These are phyloP conservation scores for Ennomos erosarius DNA, from an alignment of 2,888 invertebrate genomes.

Conservation along the genomic window DNA sequence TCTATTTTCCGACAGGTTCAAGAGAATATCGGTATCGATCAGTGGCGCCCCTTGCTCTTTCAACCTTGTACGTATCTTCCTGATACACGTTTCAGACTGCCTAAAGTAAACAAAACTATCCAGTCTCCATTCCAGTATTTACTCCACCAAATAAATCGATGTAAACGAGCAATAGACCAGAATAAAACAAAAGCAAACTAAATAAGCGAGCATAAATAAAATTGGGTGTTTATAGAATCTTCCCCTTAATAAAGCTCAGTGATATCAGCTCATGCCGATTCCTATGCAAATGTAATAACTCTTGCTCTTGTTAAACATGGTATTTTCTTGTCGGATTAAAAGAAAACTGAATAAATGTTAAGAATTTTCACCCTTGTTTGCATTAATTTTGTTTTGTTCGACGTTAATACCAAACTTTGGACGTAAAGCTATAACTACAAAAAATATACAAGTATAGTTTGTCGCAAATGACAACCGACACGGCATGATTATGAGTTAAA, in stretches of 20 bases:
- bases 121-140: conserved; percentile 3
- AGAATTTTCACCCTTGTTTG: conserved; percentile 63
- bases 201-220: conserved; percentile 52
- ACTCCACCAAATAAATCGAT: conserved; percentile 15
- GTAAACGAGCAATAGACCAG: conserved; percentile 10
- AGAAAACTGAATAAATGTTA: conserved; percentile 61
- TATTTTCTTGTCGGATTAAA: conserved; percentile 66
- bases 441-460: conserved; percentile 27
- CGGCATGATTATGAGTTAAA: conserved; percentile 22
- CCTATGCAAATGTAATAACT: conserved; percentile 76
- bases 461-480: conserved; percentile 25
- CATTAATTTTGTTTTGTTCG: conserved; percentile 56
- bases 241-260: conserved; percentile 68
- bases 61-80: conserved; percentile 21
- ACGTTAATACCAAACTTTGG: conserved; percentile 23
- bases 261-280: conserved; percentile 66
- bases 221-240: conserved; percentile 68
- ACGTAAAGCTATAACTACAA: conserved; percentile 17
- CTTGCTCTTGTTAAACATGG: conserved; percentile 67
- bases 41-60: conserved; percentile 17
- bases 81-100: conserved; percentile 11
- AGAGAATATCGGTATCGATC: conserved; percentile 23
- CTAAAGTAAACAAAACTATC: conserved; percentile 12
- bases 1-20: conserved; percentile 19
- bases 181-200: conserved; percentile 51